phyloP scores from a whole-genome alignment of 92 coral and sea anemone genomes.

The Zoanthus sociatus region DNA sequence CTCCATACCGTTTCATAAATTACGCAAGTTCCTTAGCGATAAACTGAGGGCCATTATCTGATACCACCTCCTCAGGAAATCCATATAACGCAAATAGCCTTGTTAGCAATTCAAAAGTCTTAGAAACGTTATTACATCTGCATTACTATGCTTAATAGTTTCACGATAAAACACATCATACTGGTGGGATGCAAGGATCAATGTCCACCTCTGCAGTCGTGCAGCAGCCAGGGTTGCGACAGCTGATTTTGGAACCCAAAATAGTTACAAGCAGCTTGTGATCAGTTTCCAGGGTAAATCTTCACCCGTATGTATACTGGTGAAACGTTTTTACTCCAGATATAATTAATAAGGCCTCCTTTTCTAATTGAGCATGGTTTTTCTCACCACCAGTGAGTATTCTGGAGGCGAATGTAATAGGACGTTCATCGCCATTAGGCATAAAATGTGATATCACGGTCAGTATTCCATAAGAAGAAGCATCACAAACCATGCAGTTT shows the following conservation, averaged over 20 bases:
- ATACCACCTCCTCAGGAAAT: neutral
- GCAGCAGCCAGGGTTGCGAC: constrained; percentile 6
- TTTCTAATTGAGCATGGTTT: neutral
- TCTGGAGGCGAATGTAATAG: constrained; percentile 28
- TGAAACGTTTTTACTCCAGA: too few species aligned
- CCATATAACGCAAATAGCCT: neutral
- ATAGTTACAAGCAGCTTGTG: constrained; percentile 14
- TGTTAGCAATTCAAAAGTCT: neutral
- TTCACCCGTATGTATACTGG: neutral
- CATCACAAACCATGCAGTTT: neutral
- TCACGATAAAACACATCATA: neutral
- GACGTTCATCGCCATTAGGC: constrained; percentile 20
- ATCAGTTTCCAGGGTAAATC: constrained; percentile 33
- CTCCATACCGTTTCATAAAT: neutral
- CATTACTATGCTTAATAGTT: neutral
- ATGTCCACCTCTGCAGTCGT: constrained; percentile 16
- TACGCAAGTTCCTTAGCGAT: neutral
- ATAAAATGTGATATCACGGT: constrained; percentile 15
- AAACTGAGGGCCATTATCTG: neutral
- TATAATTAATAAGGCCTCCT: neutral
- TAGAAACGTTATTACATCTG: neutral
- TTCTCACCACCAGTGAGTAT: constrained; percentile 8
- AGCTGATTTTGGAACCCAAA: constrained; percentile 16
- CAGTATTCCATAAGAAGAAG: neutral
- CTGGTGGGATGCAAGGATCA: constrained; percentile 12